A percentile compares a stretch with the other conserved stretches of the same genome.
Evolutionary conservation across 53 echinoderm and acorn worm species (phyloP).

Genomic region (Hippasteria phrygiana): DNA sequence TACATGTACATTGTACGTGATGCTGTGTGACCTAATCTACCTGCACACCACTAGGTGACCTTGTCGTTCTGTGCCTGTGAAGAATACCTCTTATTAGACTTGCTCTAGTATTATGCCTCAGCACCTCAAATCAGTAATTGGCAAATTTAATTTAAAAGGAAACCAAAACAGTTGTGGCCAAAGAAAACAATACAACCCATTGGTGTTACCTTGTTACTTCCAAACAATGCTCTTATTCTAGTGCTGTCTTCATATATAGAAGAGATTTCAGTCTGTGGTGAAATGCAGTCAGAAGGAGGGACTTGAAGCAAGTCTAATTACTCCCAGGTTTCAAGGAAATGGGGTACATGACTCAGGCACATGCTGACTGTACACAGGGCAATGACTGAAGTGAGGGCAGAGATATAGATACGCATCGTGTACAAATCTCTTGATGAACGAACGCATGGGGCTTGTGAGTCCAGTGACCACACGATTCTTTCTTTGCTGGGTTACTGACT

Average conservation of each 20-base stretch:
- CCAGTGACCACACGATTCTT: background rate
- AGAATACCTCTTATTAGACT: background rate
- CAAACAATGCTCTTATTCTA: background rate
- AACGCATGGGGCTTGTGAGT: background rate
- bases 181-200: background rate
- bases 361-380: constrained; percentile 41
- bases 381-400: constrained; percentile 37
- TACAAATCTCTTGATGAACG: background rate
- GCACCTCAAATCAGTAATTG: background rate
- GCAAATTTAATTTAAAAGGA: too few relatives aligned
- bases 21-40: background rate
- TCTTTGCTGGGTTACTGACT: background rate
- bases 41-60: constrained; percentile 29
- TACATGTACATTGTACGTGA: constrained; percentile 43
- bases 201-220: background rate
- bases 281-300: background rate
- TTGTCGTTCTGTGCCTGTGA: constrained; percentile 36
- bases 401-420: too few relatives aligned
- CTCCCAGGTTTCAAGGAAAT: constrained; percentile 71
- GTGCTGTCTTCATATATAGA: background rate
- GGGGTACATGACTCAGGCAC: constrained; percentile 42
- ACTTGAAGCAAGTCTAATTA: constrained; percentile 51
- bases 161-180: too few relatives aligned
- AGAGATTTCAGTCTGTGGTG: background rate
- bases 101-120: background rate